phyloP scores from a whole-genome alignment of 2,113 vertebrate species.

The Antechinus flavipes region DNA sequence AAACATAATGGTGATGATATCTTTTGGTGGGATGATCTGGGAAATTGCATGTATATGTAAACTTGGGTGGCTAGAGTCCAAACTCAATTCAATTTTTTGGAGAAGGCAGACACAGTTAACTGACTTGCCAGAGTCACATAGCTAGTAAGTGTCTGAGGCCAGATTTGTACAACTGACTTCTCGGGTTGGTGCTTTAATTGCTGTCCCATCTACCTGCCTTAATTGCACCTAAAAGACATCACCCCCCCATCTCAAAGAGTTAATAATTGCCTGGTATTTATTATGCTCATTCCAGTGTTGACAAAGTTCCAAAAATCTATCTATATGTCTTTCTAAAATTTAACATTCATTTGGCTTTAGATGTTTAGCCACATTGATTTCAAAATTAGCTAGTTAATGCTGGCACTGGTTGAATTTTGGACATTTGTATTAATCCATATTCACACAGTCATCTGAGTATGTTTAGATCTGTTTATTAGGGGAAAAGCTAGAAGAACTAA shows the following conservation, averaged over 20 bases:
- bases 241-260: neutral
- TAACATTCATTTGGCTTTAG: neutral
- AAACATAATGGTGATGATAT: neutral
- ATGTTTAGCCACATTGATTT: slow-evolving; percentile 20
- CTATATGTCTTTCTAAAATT: neutral
- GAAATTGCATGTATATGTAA: neutral
- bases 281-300: neutral
- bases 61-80: neutral
- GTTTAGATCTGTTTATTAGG: slow-evolving; percentile 18
- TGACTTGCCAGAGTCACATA: neutral
- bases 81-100: neutral
- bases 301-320: too few species aligned
- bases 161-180: neutral
- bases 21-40: neutral
- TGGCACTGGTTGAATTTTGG: neutral
- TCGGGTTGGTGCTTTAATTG: neutral
- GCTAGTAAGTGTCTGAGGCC: neutral
- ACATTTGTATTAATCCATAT: neutral
- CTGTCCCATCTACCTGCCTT: neutral
- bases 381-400: slow-evolving; percentile 5
- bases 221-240: neutral
- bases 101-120: neutral
- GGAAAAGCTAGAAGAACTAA: neutral
- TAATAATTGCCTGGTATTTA: neutral
- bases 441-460: neutral